phyloP scores from a whole-genome alignment of 2,113 vertebrate species.

The Alligator sinensis region DNA sequence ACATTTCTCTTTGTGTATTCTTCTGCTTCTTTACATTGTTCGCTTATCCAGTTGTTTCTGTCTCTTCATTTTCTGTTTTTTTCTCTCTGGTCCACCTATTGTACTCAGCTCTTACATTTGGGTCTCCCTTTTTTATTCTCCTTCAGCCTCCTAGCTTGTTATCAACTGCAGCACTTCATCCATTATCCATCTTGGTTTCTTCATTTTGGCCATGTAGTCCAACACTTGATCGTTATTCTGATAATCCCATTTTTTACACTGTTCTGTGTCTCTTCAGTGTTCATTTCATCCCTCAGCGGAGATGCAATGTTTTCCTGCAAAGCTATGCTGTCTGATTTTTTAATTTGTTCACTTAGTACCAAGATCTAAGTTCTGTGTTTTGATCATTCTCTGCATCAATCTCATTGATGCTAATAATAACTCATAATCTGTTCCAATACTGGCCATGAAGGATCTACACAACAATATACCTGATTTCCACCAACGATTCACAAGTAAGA shows the following conservation, averaged over 20 bases:
- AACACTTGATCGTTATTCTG: too few species aligned
- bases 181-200: background rate
- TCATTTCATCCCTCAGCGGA: too few species aligned
- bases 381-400: too few species aligned
- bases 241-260: too few species aligned
- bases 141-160: background rate
- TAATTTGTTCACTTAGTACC: too few species aligned
- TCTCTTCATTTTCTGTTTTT: background rate
- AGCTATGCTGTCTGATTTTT: too few species aligned
- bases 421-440: too few species aligned
- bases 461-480: constrained; percentile 22
- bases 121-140: background rate
- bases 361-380: too few species aligned
- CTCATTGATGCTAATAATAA: too few species aligned
- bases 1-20: background rate
- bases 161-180: background rate
- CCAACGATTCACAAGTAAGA: background rate
- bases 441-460: background rate
- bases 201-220: too few species aligned
- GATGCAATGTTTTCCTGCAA: too few species aligned
- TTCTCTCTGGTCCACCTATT: background rate
- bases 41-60: background rate
- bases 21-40: background rate
- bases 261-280: too few species aligned
- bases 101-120: background rate